Percentiles rank a stretch among this genome's conserved stretches.
Conservation (phyloP, 2,888 invertebrate species). For the Epinotia brunnichana region DNA sequence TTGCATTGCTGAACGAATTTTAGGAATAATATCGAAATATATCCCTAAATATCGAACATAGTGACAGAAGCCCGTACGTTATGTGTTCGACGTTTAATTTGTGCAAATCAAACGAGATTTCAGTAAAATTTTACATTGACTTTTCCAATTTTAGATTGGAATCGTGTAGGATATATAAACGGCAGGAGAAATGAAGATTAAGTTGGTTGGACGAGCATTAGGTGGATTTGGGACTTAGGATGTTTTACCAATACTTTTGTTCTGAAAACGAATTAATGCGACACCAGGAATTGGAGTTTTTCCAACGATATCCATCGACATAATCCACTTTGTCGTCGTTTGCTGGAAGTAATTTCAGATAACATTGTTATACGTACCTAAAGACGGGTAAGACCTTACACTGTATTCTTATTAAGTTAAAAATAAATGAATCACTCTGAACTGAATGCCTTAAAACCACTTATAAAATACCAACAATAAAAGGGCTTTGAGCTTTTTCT, state of each 20-base stretch:
- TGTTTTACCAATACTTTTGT: constrained; percentile 29
- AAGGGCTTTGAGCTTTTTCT: constrained; percentile 41
- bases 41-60: constrained; percentile 1
- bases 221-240: constrained; percentile 28
- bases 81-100: constrained; percentile 40
- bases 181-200: constrained; percentile 39
- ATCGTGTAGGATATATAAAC: constrained; percentile 38
- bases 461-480: constrained; percentile 27
- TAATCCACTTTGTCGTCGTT: constrained; percentile 19
- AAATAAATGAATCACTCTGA: neutral
- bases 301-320: constrained; percentile 10
- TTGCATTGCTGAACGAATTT: constrained; percentile 36
- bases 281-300: neutral
- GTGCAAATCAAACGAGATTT: constrained; percentile 37
- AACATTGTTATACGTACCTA: neutral
- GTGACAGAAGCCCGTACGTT: constrained; percentile 15
- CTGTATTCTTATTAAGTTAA: neutral
- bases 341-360: neutral
- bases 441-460: constrained; percentile 8
- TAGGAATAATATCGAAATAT: constrained; percentile 35
- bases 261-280: constrained; percentile 13
- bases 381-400: neutral
- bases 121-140: constrained; percentile 33
- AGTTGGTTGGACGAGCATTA: constrained; percentile 25
- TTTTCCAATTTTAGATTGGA: constrained; percentile 42